These are phyloP conservation scores for Caenorhabditis macrosperma DNA, from an alignment of 2,888 invertebrate species.

Conservation along the genomic window DNA sequence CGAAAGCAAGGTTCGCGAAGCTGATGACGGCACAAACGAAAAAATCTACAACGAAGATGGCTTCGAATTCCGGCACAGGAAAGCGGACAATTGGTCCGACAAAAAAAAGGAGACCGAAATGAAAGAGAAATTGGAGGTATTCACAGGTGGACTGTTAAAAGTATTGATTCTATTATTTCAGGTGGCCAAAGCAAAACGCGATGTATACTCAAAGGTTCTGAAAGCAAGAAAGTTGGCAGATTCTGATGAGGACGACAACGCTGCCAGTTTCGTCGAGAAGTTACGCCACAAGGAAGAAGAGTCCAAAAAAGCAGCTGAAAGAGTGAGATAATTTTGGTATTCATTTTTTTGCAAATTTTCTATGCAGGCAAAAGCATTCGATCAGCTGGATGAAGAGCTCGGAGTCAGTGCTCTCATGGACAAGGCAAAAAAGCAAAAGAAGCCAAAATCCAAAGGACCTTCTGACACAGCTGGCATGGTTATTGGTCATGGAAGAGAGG, in stretches of 20 bases:
- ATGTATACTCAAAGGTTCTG: constrained; percentile 84
- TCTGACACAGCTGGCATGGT: constrained; percentile 85
- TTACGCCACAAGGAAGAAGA: constrained; percentile 87
- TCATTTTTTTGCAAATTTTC: constrained; percentile 6
- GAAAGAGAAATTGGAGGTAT: constrained; percentile 85
- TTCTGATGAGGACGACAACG: constrained; percentile 68
- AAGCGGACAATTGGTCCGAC: constrained; percentile 82
- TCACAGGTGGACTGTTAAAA: too few species aligned
- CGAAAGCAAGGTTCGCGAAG: constrained; percentile 65
- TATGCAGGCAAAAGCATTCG: constrained; percentile 93
- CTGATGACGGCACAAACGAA: constrained; percentile 79
- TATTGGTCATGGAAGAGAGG: constrained; percentile 86
- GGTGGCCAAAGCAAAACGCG: constrained; percentile 87
- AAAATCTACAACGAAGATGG: constrained; percentile 82
- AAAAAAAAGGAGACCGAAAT: constrained; percentile 89
- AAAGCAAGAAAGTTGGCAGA: constrained; percentile 74
- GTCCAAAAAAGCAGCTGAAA: constrained; percentile 89
- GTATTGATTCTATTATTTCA: too few species aligned
- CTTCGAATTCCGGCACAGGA: constrained; percentile 82
- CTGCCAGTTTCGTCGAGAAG: constrained; percentile 87
- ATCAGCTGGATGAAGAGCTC: constrained; percentile 95
- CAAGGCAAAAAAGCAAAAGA: constrained; percentile 84
- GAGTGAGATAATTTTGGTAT: constrained; percentile 75
- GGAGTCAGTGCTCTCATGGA: constrained; percentile 91
- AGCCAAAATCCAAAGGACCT: constrained; percentile 34